A percentile compares a stretch with the other conserved stretches of the same genome.
phyloP scores from a whole-genome alignment of 2,797 vertebrate genomes.

The Gymnocypris eckloni region DNA sequence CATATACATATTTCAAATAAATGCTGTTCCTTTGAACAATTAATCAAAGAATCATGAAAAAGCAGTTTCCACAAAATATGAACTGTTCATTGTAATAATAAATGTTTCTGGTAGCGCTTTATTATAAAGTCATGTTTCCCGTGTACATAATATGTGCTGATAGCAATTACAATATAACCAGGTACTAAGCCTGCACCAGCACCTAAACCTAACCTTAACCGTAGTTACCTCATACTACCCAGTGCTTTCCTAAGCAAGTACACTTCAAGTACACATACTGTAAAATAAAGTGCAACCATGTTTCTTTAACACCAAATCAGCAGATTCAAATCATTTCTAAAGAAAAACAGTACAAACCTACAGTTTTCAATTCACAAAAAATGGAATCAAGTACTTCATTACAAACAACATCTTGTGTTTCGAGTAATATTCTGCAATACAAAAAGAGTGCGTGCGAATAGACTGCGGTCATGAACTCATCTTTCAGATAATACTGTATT shows the following conservation, averaged over 20 bases:
- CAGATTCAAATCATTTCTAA: neutral
- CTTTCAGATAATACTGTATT: slow-evolving; percentile 24
- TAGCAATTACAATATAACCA: neutral
- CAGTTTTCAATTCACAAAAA: neutral
- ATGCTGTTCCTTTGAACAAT: too few species aligned
- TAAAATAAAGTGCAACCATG: neutral
- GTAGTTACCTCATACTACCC: neutral
- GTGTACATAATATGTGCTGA: neutral
- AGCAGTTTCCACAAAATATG: too few species aligned
- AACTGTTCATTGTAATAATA: too few species aligned
- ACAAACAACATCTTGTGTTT: neutral
- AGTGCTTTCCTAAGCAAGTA: neutral
- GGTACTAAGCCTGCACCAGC: neutral
- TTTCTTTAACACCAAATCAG: neutral
- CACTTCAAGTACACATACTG: neutral
- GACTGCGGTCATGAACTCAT: slow-evolving; percentile 29
- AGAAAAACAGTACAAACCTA: neutral
- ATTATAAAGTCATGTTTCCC: neutral
- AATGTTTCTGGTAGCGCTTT: too few species aligned
- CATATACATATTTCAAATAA: too few species aligned
- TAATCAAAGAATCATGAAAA: too few species aligned
- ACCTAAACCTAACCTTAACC: neutral
- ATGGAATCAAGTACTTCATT: neutral
- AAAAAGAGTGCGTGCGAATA: slow-evolving; percentile 32
- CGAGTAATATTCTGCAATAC: neutral